These are phyloP conservation scores for Heliocidaris tuberculata DNA, from an alignment of 35 echinoderm and acorn worm genomes.

Conservation along the genomic window DNA sequence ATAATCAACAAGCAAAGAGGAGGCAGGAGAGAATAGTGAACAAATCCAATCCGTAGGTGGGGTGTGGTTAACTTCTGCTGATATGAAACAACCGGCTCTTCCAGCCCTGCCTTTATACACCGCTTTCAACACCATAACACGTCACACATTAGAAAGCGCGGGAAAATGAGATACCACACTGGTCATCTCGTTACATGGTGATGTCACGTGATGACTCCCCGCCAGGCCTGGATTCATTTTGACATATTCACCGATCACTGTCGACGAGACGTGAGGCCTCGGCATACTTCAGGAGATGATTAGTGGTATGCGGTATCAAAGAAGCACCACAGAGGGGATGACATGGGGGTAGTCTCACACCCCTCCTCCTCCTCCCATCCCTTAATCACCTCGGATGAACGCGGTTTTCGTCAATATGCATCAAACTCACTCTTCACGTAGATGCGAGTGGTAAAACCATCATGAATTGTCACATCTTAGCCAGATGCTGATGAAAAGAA, in stretches of 20 bases:
- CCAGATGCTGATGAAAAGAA: neutral
- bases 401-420: neutral
- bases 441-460: neutral
- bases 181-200: neutral
- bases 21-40: neutral
- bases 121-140: neutral
- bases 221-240: neutral
- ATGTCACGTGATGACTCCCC: neutral
- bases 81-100: neutral
- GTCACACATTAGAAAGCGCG: neutral
- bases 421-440: neutral
- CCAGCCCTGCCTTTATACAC: neutral
- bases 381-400: neutral
- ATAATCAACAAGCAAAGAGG: neutral
- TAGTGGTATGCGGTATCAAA: neutral
- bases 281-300: neutral
- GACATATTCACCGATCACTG: neutral
- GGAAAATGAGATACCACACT: neutral
- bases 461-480: neutral
- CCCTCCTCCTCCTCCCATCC: neutral
- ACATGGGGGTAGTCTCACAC: neutral
- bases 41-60: neutral
- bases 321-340: neutral
- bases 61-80: neutral
- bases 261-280: neutral